Base-by-base conservation (phyloP, 2,888 invertebrate species). In the Trypoxylon attenuatum region DNA sequence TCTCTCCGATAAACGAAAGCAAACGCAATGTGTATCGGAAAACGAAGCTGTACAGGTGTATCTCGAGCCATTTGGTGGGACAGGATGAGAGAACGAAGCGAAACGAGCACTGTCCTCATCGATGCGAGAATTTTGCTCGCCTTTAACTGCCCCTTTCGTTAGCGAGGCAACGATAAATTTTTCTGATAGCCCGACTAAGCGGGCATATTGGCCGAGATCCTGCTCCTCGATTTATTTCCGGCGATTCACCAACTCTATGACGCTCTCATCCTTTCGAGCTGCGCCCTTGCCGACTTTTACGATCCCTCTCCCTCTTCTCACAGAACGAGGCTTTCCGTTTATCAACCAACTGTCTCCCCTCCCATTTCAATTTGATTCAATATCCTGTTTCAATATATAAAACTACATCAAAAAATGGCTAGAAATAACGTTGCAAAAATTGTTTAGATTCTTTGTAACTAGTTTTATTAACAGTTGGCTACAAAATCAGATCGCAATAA, bases 161-260 rank as follows among this genome's bases (percentile, higher is more conserved):
- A 52, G 23, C 52, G n/a, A 15, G 19, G 41, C 23, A 45, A 45
- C 54, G 33, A 75, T 72, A 51, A 60, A 73, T 73, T 73, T 68
- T 64, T 61, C 53, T 42, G 50, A 61, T 51, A 18, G 38, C 22
- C 10, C 21, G 25, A n/a, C 33, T 21, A 5, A 29, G 18, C 43
- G 47, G 61, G n/a, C 61, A 27, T 50, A 59, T 60, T 60, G 49
- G 21, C 13, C 52, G 8, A 51, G 27, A 53, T 64, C 45, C 54
- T 27, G 22, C 29, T 19, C 33, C 43, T 15, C 46, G 43, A 59
- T 66, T 71, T 61, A 63, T 61, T 63, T 54, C 58, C 49, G 42
- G 27, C 23, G 57, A 64, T 69, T 27, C 33, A 21, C 33, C 25
- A 38, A 53, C 5, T 52, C 13, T 47, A 18, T 33, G 27, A 5